Evolutionary conservation across 2,797 vertebrate genomes (phyloP), one percentile per base, ranked within the genome.

Genomic region (Poeciliopsis paucimaculata): DNA sequence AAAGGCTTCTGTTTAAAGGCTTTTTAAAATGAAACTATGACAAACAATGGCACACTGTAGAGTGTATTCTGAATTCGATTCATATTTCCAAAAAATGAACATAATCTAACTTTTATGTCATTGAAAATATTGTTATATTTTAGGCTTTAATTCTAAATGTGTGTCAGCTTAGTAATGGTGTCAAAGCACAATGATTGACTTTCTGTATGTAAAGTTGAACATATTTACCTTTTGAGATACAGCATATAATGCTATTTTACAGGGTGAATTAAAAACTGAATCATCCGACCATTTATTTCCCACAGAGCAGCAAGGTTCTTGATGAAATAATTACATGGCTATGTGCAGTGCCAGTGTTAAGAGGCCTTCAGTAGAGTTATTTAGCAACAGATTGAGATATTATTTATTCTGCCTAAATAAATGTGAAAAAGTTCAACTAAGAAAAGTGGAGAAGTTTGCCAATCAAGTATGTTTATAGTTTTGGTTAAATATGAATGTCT

Each of bases 31-130:
- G 36, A 72, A 70, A 77, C 73, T 72, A 73, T 46, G 64, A 43
- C 76, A 75, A 45, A 20, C 75, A 83, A 51, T 75, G 18, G 1
- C 1, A 71, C 1, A 49, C 41, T 51, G 23, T 45, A 8, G 39
- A 36, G 68, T 76, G 51, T 34, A 72, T 66, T 74, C 76, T 57
- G 39, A 80, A 82, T 73, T 26, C 5, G 45, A 39, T 43, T 81
- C 20, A 81, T 28, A 43, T 64, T 28, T 84, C 16, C 60, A 53
- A 28, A 83, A 77, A 55, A 46, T 16, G 18, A 82, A 71, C 43
- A 46, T 68, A 49, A 53, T 36, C 4, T 15, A 31, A 36, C 47
- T 77, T 39, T 70, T 9, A 31, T 41, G 28, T 18, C 5, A 51
- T 15, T 7, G 36, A 31, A 28, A 7, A 20, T 23, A 18, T 23